Evolutionary conservation across 2,888 invertebrate species (phyloP), one percentile per base, ranked within the genome.

Genomic region (Myopa tessellatipennis): DNA sequence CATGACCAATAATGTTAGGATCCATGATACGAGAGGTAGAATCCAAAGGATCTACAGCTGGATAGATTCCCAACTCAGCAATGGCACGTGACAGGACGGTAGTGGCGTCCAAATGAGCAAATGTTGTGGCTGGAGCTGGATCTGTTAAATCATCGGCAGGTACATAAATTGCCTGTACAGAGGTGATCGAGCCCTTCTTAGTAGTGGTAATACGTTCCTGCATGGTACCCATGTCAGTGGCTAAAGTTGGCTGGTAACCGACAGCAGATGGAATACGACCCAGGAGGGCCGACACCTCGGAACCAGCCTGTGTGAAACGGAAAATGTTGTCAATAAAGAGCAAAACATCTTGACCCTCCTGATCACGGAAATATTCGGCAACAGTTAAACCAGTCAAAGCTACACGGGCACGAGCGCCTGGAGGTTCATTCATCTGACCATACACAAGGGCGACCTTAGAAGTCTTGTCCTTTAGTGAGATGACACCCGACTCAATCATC

Each of bases 291-390:
- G 97, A 97, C 88, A 92, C 92, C 90, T 96, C 95, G 73, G 95
- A 95, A 91, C 95, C 95, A 85, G 95, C 96, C 90, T 96, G 95
- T 72, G 95, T 96, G 91, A 95, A 96, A 89, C 95, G 92, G 94
- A 97, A 97, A 90, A 97, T 97, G 92, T 97, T 97, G 91, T 97
- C 97, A 90, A 97, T 96, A 91, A 97, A 97, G 79, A 97, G 93
- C 87, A 97, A 91, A 89, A 97, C 97, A 90, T 97, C 95, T 88
- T 97, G 96, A 85, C 97, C 97, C 90, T 97, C 96, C 87, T 94
- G 92, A 87, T 97, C 97, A 90, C 97, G 94, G 95, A 97, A 97
- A 89, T 96, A 95, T 89, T 97, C 97, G 52, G 97, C 97, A 58
- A 97, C 95, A 61, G 96, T 96, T 82, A 97, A 91, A 83, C 97